Base-by-base conservation (phyloP, 2,113 vertebrate genomes). In the Hippocampus mohnikei region DNA sequence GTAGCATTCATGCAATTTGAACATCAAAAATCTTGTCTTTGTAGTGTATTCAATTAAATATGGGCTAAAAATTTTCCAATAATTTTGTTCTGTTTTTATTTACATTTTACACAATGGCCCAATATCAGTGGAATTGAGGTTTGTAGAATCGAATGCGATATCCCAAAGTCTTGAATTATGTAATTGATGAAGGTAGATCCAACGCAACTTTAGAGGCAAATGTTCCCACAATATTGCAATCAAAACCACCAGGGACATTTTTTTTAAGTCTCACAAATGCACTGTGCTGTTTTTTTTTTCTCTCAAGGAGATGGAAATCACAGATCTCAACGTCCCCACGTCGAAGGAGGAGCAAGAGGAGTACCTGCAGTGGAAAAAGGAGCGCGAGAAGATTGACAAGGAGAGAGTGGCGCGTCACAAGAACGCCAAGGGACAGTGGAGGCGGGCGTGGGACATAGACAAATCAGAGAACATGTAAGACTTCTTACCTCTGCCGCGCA, bases 381-480 rank as follows among this genome's bases (percentile, higher is more conserved):
- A 99, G 83, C 90, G 96, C 0, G 95, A 97, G 25, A 92, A 95
- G 90, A 97, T 98, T 0, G 97, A 99, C 91, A 86, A 92, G 70
- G 96, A 96, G 67, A 91, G 95, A 8, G 90, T 99, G 63, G 95
- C 95, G 0, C 91, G 96, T 4, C 97, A 99, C 87, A 95, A 94
- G 88, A 97, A 98, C 0, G 90, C 95, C 20, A 95, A 93, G 85
- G 97, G 97, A 81, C 97, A 99, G 88, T 99, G 97, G 97, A 93
- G 94, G 67, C 94, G 96, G 74, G 95, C 95, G 0, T 98, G 97
- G 97, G 97, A 99, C 87, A 78, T 96, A 90, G 94, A 98, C 88
- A 98, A 99, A 85, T 90, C 94, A 0, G 94, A 97, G 58, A 87
- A 93, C 76, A 95, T 92, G 97, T 99, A 95, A 93, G 95, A 91